Base-by-base conservation (phyloP, 2,113 vertebrate genomes). In the Bufo bufo region DNA sequence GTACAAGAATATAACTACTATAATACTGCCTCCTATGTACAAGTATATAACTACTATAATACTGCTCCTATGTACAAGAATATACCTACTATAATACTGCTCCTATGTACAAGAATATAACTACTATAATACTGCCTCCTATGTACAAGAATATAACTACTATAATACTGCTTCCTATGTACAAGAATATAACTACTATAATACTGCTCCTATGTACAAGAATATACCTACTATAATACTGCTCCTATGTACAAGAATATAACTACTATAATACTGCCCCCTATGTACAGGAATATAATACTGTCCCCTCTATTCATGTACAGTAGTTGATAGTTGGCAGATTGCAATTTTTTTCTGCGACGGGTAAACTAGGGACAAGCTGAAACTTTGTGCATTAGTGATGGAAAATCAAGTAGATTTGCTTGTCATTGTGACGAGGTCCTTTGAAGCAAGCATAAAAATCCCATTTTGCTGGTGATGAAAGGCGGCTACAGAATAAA, bases 51-150 rank as follows among this genome's bases (percentile, higher is more conserved):
- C 63, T 66, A 23, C 63, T 66, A 23, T 66, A 66, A 66, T 66
- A 66, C 63, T n/a, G 63, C 63, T 10, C 63, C 63, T 66, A 66
- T 66, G 63, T 66, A 66, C 63, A 66, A 66, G 63, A n/a, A 66
- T 66, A 66, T 66, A 66, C 23, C n/a, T 66, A 66, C 63, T 66
- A 66, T 66, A 66, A 66, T 66, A n/a, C 63, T 66, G 20, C 20
- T 9, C 63, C 63, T 66, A 23, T 66, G 59, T 61, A 61, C 59
- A 61, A 19, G 16, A 19, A 19, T 61, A 66, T 66, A 66, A 17
- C 14, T 23, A 66, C 58, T 59, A 59, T 59, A 59, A 59, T 59
- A 59, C 58, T 59, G 58, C 58, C 58, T 3, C 58, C 58, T 59
- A 10, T 12, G 58, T 59, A 59, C 58, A 59, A 59, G 58, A 59